These are phyloP conservation scores for Falcunculus frontatus DNA, from an alignment of 2,113 vertebrate genomes.

Conservation along the genomic window DNA sequence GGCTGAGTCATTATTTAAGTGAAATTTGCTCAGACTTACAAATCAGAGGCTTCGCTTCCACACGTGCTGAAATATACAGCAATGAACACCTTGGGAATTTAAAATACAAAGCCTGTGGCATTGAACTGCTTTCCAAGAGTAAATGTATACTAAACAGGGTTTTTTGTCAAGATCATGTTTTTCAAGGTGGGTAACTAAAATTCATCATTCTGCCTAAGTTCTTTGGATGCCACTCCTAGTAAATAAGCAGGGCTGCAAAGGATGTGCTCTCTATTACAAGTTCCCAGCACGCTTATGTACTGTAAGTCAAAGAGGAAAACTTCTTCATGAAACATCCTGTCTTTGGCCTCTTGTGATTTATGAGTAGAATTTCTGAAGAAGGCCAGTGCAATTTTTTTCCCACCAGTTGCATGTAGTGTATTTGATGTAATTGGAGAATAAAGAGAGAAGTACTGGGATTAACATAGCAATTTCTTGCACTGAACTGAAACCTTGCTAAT, in stretches of 20 bases:
- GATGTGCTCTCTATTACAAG: background rate
- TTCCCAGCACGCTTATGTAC: background rate
- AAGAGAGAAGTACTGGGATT: slow-evolving; percentile 27
- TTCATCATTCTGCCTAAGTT: background rate
- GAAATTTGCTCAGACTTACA: background rate
- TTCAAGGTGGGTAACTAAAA: background rate
- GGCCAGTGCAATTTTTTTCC: background rate
- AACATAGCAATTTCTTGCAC: background rate
- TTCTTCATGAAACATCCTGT: background rate
- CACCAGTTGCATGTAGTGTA: background rate
- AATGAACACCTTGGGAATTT: background rate
- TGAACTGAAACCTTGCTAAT: slow-evolving; percentile 39
- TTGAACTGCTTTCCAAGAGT: background rate
- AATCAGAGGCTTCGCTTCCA: background rate
- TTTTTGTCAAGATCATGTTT: background rate
- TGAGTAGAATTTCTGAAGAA: background rate
- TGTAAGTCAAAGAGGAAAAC: background rate
- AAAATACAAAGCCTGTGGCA: background rate
- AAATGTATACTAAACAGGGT: background rate
- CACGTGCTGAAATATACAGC: background rate
- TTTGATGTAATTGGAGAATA: slow-evolving; percentile 23
- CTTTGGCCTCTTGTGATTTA: background rate
- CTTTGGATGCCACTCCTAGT: background rate
- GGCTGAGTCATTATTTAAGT: background rate
- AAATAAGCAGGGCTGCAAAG: background rate